Evolutionary conservation across 2,888 invertebrate species (phyloP).

Genomic region (Xestoiulus laeticollis): DNA sequence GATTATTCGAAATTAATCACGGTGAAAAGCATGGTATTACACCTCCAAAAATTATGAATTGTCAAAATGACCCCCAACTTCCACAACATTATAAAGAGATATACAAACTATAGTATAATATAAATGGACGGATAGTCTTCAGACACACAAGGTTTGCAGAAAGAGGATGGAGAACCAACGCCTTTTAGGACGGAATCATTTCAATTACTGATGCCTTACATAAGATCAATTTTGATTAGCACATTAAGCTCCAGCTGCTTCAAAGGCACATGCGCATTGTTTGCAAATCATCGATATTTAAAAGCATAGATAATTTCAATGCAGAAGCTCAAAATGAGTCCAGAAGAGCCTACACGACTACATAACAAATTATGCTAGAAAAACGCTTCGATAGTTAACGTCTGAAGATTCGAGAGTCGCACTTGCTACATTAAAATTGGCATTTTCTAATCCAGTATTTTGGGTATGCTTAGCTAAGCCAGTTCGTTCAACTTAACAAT

Average conservation of each 20-base stretch:
- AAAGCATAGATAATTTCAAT: neutral
- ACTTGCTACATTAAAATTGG: neutral
- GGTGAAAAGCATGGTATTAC: neutral
- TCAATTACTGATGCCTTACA: neutral
- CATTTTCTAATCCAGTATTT: neutral
- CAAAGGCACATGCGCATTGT: neutral
- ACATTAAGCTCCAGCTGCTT: neutral
- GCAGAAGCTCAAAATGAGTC: neutral
- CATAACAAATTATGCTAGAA: neutral
- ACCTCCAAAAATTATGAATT: neutral
- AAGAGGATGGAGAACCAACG: neutral
- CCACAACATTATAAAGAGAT: neutral
- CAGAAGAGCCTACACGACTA: neutral
- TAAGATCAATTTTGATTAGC: neutral
- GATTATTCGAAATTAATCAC: neutral
- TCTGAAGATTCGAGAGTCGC: neutral
- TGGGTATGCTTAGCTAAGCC: neutral
- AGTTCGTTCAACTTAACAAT: neutral
- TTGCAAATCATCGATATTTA: neutral
- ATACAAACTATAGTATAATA: neutral
- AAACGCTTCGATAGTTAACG: neutral
- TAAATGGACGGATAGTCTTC: neutral
- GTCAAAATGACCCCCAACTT: neutral
- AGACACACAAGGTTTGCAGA: neutral
- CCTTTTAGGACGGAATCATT: neutral